phyloP scores from a whole-genome alignment of 2,113 vertebrate species.

The Indri indri region DNA sequence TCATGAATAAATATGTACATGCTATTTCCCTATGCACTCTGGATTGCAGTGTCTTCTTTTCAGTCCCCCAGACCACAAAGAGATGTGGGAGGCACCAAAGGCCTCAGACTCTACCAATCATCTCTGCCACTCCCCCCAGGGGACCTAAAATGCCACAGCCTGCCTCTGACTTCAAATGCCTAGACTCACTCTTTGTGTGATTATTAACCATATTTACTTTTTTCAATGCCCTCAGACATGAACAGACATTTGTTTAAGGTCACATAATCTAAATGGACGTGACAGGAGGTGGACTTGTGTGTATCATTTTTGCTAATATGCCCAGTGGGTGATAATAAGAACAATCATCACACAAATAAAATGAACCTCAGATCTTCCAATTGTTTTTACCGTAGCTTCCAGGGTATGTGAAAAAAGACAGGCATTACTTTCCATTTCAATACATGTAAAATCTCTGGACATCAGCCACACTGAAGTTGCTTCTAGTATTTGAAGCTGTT shows the following conservation, averaged over 20 bases:
- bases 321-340: background rate
- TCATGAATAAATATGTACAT: background rate
- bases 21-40: background rate
- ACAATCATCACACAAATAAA: background rate
- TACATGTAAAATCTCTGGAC: background rate
- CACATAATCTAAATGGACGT: background rate
- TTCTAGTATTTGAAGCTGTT: background rate
- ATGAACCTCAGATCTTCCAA: background rate
- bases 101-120: background rate
- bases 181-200: background rate
- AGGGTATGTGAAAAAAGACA: background rate
- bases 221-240: background rate
- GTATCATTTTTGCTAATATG: background rate
- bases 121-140: background rate
- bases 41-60: background rate
- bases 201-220: background rate
- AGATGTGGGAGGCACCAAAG: background rate
- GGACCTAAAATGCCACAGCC: background rate
- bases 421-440: background rate
- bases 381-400: background rate
- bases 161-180: background rate
- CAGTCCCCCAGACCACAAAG: background rate
- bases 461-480: background rate
- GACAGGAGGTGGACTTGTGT: background rate
- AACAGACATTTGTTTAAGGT: background rate